Evolutionary conservation across 35 echinoderm and acorn worm genomes (phyloP).

Genomic region (Apostichopus japonicus): DNA sequence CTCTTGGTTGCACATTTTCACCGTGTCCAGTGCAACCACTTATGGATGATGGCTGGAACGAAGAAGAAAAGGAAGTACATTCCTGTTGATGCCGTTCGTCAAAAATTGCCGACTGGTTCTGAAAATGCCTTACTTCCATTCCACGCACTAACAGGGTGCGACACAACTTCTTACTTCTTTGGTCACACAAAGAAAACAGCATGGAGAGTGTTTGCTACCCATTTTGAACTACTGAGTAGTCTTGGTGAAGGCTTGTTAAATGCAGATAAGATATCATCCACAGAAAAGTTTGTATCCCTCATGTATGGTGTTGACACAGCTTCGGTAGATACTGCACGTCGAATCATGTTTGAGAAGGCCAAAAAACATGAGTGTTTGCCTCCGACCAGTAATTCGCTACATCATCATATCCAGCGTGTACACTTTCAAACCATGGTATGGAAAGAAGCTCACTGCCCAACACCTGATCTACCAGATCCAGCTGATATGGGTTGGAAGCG

Average conservation of each 20-base stretch:
- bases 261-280: constrained; percentile 18
- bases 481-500: constrained; percentile 17
- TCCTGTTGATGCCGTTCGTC: neutral
- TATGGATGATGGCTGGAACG: constrained; percentile 47
- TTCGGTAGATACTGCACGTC: neutral
- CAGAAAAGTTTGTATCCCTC: constrained; percentile 23
- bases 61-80: constrained; percentile 6
- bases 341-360: neutral
- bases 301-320: neutral
- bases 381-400: constrained; percentile 30
- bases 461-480: neutral
- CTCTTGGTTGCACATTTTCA: constrained; percentile 37
- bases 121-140: neutral
- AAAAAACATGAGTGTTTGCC: constrained; percentile 11
- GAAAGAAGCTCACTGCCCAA: constrained; percentile 44
- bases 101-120: neutral
- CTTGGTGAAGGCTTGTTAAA: neutral
- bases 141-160: constrained; percentile 19
- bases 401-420: constrained; percentile 37
- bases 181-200: constrained; percentile 3
- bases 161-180: constrained; percentile 21
- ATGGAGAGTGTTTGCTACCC: neutral
- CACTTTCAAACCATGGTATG: constrained; percentile 60
- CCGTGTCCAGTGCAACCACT: constrained; percentile 17
- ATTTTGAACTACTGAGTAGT: neutral